Base-by-base conservation (phyloP, 2,797 vertebrate genomes). In the Molothrus ater region DNA sequence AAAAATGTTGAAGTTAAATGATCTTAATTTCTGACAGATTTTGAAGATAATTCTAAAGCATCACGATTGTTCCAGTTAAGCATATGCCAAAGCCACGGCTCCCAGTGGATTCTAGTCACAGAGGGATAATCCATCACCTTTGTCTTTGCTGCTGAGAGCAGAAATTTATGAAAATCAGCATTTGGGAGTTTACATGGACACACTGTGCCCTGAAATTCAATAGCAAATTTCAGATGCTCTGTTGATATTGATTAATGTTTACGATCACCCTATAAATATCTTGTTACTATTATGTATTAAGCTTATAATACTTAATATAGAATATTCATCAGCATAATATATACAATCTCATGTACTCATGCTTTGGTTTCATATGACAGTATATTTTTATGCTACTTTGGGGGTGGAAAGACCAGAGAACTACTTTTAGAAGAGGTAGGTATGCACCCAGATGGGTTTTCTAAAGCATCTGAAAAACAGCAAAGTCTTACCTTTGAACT, bases 381-480 rank as follows among this genome's bases (percentile, higher is more conserved):
- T 69, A 65, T 79, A 54, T 93, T 92, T 93, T 92, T 81, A 29
- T 86, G 70, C 38, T 48, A 21, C 71, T 72, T 94, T 84, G 64
- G 48, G 45, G 53, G 17, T 71, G 38, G 73, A 84, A 81, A 79
- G 71, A 80, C 36, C 32, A 60, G 59, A 56, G 43, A 91, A 82
- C 56, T 94, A 51, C 66, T 75, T 83, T 95, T 90, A 66, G 66
- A 88, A 86, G 78, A 86, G 34, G 57, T 80, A 86, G 83, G 32
- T 84, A 86, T 71, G 13, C 7, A 68, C 65, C 17, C 63, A 94
- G 57, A 36, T 95, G 71, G 38, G 47, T 82, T 89, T 91, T 76
- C 43, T 75, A n/a, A 66, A 84, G 66, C 24, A 42, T 74, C 36
- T 93, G 53, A 64, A 88, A 83, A 86, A 20, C 53, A 80, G 12